Evolutionary conservation across 2,888 invertebrate species (phyloP).

Genomic region (Prosapia bicincta): DNA sequence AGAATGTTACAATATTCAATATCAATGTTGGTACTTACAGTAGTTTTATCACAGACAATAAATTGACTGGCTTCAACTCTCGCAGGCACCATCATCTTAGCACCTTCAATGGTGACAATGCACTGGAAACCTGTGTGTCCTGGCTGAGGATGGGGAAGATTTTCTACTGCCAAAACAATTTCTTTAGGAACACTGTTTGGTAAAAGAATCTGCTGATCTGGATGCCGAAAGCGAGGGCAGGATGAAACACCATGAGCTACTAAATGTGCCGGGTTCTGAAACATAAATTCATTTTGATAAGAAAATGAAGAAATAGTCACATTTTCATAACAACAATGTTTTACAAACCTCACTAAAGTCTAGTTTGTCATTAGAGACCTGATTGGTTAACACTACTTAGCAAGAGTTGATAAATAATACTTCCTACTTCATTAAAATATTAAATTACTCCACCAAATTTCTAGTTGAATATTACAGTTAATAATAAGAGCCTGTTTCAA

Average conservation of each 20-base stretch:
- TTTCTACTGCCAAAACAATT: conserved; percentile 84
- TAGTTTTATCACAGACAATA: conserved; percentile 89
- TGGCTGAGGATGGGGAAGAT: conserved; percentile 83
- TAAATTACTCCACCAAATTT: no score
- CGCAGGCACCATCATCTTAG: conserved; percentile 84
- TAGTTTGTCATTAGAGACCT: no score
- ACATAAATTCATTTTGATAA: no score
- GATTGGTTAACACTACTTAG: no score
- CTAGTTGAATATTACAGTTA: no score
- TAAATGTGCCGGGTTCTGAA: conserved; percentile 56
- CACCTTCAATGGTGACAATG: conserved; percentile 84
- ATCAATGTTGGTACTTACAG: conserved; percentile 56
- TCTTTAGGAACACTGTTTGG: conserved; percentile 89
- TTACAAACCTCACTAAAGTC: no score
- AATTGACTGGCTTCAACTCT: conserved; percentile 74
- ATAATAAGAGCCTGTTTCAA: no score
- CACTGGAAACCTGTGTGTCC: conserved; percentile 90
- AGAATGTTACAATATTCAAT: no score
- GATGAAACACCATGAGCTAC: conserved; percentile 58
- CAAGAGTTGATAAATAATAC: no score
- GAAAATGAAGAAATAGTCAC: no score
- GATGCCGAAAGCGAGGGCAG: conserved; percentile 81
- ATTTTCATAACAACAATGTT: no score
- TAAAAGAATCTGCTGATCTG: conserved; percentile 70
- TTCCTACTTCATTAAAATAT: no score